A percentile compares a stretch with the other conserved stretches of the same genome.
Evolutionary conservation across 2,797 vertebrate genomes (phyloP).

Genomic region (Euphonia xanthogaster): DNA sequence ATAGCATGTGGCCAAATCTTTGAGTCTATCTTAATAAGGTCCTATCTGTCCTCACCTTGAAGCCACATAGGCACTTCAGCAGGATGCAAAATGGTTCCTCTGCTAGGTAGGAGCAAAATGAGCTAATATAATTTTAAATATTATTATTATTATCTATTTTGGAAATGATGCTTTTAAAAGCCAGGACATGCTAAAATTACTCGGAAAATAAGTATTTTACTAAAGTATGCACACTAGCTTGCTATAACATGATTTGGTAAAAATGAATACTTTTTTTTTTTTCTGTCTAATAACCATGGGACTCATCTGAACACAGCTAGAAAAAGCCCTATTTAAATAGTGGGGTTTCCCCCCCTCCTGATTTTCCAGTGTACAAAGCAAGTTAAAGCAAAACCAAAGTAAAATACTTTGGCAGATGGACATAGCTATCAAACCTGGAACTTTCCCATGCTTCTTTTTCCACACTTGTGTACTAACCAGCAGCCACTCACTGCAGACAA

Average conservation of each 20-base stretch:
- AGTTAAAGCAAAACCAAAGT: neutral
- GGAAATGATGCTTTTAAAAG: neutral
- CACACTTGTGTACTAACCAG: neutral
- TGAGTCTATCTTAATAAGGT: neutral
- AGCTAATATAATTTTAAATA: neutral
- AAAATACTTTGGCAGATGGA: slow-evolving; percentile 1
- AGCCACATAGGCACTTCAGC: neutral
- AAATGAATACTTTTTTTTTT: neutral
- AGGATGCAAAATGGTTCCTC: neutral
- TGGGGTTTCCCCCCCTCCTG: neutral
- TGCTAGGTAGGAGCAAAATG: neutral
- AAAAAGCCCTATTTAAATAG: neutral
- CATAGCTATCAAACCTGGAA: neutral
- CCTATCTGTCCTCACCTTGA: neutral
- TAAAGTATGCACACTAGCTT: neutral
- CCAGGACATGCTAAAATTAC: neutral
- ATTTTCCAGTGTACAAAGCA: neutral
- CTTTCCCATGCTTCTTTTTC: neutral
- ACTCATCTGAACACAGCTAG: neutral
- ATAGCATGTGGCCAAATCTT: neutral
- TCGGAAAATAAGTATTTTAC: neutral
- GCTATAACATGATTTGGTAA: neutral
- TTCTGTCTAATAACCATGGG: neutral
- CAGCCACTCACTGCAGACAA: neutral
- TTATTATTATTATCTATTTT: neutral